Percentiles rank a stretch among this genome's conserved stretches.
phyloP scores from a whole-genome alignment of 2,888 invertebrate genomes.

The Myathropa florea region DNA sequence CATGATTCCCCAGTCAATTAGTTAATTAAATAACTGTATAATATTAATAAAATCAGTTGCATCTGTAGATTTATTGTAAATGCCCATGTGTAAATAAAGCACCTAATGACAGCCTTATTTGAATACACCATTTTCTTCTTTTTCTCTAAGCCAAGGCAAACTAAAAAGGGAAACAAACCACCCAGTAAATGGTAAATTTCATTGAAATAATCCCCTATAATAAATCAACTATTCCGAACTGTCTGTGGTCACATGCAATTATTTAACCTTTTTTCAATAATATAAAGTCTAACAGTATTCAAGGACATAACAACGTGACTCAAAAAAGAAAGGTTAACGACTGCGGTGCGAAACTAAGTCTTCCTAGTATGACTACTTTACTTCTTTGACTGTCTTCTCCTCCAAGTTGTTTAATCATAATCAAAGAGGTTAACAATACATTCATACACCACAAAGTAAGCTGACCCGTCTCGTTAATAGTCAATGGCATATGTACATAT shows the following conservation, averaged over 20 bases:
- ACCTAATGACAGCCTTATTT: not conserved
- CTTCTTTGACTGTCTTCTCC: conserved; percentile 31
- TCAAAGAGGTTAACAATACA: conserved; percentile 37
- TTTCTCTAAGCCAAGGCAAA: not conserved
- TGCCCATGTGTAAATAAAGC: too few relatives aligned
- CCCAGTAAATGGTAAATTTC: not conserved
- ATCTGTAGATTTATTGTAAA: too few relatives aligned
- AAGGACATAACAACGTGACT: conserved; percentile 50
- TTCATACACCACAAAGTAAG: conserved; percentile 12
- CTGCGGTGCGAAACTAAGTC: conserved; percentile 5
- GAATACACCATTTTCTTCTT: not conserved
- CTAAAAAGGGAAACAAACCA: not conserved
- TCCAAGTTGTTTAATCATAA: conserved; percentile 38
- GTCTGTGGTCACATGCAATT: conserved; percentile 14
- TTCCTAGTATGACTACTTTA: conserved; percentile 19
- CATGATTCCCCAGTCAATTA: too few relatives aligned
- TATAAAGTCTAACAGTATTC: conserved; percentile 20
- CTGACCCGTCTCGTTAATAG: conserved; percentile 25
- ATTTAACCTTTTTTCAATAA: conserved; percentile 21
- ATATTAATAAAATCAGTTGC: too few relatives aligned
- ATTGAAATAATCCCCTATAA: conserved; percentile 1
- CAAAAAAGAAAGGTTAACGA: conserved; percentile 20
- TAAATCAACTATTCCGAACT: conserved; percentile 2
- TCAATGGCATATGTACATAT: not conserved
- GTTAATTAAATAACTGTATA: too few relatives aligned